Evolutionary conservation across 2,888 invertebrate genomes (phyloP), one percentile per base, ranked within the genome.

Genomic region (Syrista parreyssii): DNA sequence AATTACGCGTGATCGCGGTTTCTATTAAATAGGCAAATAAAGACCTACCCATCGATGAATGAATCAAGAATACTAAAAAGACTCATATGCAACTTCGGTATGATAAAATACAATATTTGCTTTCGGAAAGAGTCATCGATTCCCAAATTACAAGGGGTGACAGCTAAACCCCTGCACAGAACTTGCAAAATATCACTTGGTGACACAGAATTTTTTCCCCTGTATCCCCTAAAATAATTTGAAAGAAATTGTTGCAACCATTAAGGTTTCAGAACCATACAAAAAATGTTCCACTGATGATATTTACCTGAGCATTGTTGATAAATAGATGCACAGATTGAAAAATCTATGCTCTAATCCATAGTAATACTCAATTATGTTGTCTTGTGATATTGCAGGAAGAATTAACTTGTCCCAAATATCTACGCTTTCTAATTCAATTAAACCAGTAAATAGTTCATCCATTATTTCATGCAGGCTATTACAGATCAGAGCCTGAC

Each of bases 251-350:
- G 6, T 69, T 0, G 31, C 2, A 68, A 32, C 4, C 36, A 12
- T 31, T 23, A 23, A 2, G 3, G 4, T 1, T 33, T 55, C 31
- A 3, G 15, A 71, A 30, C 30, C 12, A 31, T 11, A 12, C 12
- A 30, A 12, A n/a, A 55, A 72, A 31, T 71, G 4, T 32, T 71
- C 71, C 11, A 1, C 30, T 4, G 9, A 23, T 23, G 12, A 71
- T 3, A 1, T 33, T 82, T 82, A 88, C 88, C 84, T 36, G 68
- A 89, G 76, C 83, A 88, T 87, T 15, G 86, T 86, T 23, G 88
- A 86, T 11, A 91, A 84, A 78, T 87, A 90, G 55, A 79, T 75
- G 78, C 90, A 90, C 3, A 91, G 79, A 82, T 91, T 91, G 4
- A 75, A 75, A 78, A 91, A 89, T 84, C 91, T 86, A 76, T 80